Conservation (phyloP, 2,113 vertebrate genomes). For the Paratilapia polleni region DNA sequence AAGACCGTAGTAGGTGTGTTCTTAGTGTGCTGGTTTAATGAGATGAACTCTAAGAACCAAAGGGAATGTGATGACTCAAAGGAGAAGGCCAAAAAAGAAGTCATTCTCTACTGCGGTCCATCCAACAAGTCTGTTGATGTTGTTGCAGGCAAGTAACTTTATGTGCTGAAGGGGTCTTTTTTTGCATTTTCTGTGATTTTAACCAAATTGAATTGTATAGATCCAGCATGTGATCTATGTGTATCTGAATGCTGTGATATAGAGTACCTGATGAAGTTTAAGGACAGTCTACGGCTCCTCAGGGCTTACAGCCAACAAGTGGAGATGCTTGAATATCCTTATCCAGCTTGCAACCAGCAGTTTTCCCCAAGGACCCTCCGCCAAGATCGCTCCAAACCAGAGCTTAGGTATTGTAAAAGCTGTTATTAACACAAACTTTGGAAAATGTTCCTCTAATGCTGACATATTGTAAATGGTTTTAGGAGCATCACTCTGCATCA, state of each 20-base stretch:
- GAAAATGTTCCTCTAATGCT: not conserved
- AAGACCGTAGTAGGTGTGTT: constrained; percentile 83
- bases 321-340: constrained; percentile 83
- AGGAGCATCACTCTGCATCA: constrained; percentile 87
- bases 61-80: constrained; percentile 10
- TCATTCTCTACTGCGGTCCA: constrained; percentile 91
- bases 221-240: not conserved
- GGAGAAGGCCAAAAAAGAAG: constrained; percentile 70
- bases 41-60: constrained; percentile 69
- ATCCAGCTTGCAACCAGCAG: constrained; percentile 77
- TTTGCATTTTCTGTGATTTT: not conserved
- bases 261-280: constrained; percentile 84
- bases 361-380: constrained; percentile 68
- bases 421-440: too few species aligned
- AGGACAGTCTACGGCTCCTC: constrained; percentile 72
- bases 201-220: not conserved
- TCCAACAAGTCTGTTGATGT: constrained; percentile 96
- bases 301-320: constrained; percentile 87
- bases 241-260: not conserved
- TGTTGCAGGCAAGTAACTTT: constrained; percentile 82
- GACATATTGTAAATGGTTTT: not conserved
- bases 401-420: constrained; percentile 88
- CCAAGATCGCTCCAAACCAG: constrained; percentile 78
- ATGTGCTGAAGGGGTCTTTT: too few species aligned
- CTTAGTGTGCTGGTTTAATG: constrained; percentile 84